Conservation (phyloP, 2,113 vertebrate species). For the Polypterus senegalus region DNA sequence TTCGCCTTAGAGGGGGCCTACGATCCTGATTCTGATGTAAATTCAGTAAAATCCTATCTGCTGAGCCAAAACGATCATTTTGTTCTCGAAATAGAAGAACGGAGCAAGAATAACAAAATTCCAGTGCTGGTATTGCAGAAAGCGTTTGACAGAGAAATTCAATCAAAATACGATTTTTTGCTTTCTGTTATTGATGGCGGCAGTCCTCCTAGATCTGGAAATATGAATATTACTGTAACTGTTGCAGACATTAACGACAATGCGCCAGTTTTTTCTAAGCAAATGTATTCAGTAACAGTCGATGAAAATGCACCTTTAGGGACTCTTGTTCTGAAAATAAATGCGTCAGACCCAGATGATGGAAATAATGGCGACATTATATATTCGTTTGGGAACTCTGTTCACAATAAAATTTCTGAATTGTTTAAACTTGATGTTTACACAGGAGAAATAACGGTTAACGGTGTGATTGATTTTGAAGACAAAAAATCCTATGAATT, state of each 20-base stretch:
- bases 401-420: slow-evolving; percentile 8
- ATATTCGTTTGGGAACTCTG: slow-evolving; percentile 34
- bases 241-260: slow-evolving; percentile 41
- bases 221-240: slow-evolving; percentile 21
- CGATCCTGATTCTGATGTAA: slow-evolving; percentile 31
- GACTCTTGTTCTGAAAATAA: slow-evolving; percentile 27
- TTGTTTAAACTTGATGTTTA: slow-evolving; percentile 28
- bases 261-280: slow-evolving; percentile 30
- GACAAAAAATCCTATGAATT: slow-evolving; percentile 26
- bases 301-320: slow-evolving; percentile 32
- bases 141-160: slow-evolving; percentile 31
- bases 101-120: slow-evolving; percentile 28
- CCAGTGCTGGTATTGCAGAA: slow-evolving; percentile 32
- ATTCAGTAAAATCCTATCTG: slow-evolving; percentile 37
- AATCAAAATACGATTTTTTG: slow-evolving; percentile 16
- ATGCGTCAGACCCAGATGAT: slow-evolving; percentile 40
- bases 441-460: slow-evolving; percentile 32
- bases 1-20: slow-evolving; percentile 57
- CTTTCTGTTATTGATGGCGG: slow-evolving; percentile 41
- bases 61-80: slow-evolving; percentile 36
- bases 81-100: slow-evolving; percentile 29
- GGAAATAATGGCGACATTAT: slow-evolving; percentile 28
- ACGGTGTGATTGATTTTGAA: slow-evolving; percentile 33
- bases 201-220: slow-evolving; percentile 27
- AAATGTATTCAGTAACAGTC: slow-evolving; percentile 24